Base-by-base conservation (phyloP, 64 coral and sea anemone species). In the Dendronephthya gigantea region DNA sequence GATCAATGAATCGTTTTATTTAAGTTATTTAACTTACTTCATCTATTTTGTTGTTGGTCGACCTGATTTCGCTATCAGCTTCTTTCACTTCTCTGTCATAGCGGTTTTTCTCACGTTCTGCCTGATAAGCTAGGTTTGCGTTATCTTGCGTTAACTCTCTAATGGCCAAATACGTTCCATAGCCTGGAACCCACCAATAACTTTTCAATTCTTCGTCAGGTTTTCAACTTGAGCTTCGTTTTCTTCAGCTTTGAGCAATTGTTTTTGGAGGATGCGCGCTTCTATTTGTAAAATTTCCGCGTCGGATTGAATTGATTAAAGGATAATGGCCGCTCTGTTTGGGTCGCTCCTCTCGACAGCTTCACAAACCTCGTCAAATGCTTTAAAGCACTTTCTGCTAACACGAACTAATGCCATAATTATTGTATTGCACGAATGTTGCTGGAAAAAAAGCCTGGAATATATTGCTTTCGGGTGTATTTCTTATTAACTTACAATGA, bases 381-480 rank as follows among this genome's bases (percentile, higher is more conserved):
- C 49, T 27, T 85, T 62, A 19, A 90, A 90, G 86, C 89, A 90
- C 65, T 52, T 90, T 29, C 66, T 82, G 56, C 89, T 86, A 9
- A 40, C 1, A 23, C 43, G 48, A 43, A 86, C 37, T 82, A 90
- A 17, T 48, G 89, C 68, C 89, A 90, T 90, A 39, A 49, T 89
- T 17, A 15, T 81, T 32, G 4, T 16, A 30, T 40, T n/a, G 2
- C 65, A 35, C 33, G 19, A 58, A 9, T 7, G n/a, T n/a, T n/a
- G n/a, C n/a, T n/a, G n/a, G n/a, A n/a, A n/a, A n/a, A n/a, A n/a
- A n/a, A n/a, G n/a, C n/a, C n/a, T n/a, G n/a, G n/a, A n/a, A n/a
- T n/a, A n/a, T n/a, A n/a, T n/a, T n/a, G n/a, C n/a, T n/a, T n/a
- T n/a, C n/a, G n/a, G n/a, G n/a, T n/a, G n/a, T n/a, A n/a, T n/a